These are phyloP conservation scores for Lumbricus terrestris DNA, from an alignment of 2,888 invertebrate genomes.

Conservation along the genomic window DNA sequence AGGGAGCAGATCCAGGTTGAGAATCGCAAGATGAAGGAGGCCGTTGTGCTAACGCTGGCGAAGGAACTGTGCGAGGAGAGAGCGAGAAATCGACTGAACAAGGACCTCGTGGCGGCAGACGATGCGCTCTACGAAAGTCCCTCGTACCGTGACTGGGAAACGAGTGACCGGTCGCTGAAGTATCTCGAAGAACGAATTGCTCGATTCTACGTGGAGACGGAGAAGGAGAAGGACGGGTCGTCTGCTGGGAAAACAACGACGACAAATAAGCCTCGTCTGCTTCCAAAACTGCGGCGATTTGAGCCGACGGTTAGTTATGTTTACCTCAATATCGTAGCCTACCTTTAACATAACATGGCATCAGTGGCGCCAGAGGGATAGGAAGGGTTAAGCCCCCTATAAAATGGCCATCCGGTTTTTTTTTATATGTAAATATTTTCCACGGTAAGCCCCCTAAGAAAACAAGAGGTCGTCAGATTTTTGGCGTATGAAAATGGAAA, in stretches of 20 bases:
- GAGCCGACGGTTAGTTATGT: conserved; percentile 38
- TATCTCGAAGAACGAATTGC: conserved; percentile 45
- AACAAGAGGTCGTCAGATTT: too few relatives aligned
- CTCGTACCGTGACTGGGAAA: conserved; percentile 46
- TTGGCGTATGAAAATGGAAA: too few relatives aligned
- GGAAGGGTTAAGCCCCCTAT: too few relatives aligned
- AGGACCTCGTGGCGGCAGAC: not conserved
- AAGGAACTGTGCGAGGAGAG: conserved; percentile 8
- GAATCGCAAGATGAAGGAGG: not conserved
- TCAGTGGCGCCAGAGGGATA: too few relatives aligned
- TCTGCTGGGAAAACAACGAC: not conserved
- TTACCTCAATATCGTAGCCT: too few relatives aligned
- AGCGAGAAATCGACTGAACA: not conserved
- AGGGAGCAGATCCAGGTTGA: not conserved
- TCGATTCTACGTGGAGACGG: conserved; percentile 22
- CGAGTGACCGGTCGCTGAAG: conserved; percentile 46
- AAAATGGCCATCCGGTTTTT: too few relatives aligned
- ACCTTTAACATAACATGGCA: too few relatives aligned
- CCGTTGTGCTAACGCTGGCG: not conserved
- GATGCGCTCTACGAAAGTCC: conserved; percentile 5
- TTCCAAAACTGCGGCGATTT: conserved; percentile 48
- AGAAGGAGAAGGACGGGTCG: not conserved
- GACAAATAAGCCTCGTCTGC: conserved; percentile 36
- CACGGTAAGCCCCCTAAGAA: too few relatives aligned
- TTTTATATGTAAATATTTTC: too few relatives aligned